A percentile compares a stretch with the other conserved stretches of the same genome.
These are phyloP conservation scores for Leptocoma aspasia DNA, from an alignment of 2,113 vertebrate genomes.

Conservation along the genomic window DNA sequence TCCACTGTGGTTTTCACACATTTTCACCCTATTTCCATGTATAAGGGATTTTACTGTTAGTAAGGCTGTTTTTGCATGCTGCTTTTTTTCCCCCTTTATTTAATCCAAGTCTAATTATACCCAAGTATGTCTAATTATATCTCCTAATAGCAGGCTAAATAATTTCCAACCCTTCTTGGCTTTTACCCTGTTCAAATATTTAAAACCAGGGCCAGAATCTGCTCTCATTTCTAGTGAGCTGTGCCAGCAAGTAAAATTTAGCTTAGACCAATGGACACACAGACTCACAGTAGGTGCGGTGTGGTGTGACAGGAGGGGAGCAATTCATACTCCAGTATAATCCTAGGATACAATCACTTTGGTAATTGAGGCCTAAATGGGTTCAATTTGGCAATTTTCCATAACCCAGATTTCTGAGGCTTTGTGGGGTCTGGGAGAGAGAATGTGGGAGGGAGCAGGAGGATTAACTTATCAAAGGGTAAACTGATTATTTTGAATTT, in stretches of 20 bases:
- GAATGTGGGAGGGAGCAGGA: background rate
- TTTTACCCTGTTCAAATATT: constrained; percentile 63
- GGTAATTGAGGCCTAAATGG: background rate
- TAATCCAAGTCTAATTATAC: constrained; percentile 57
- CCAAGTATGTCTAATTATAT: constrained; percentile 61
- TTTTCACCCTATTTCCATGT: background rate
- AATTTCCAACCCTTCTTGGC: constrained; percentile 61
- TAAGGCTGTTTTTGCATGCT: background rate
- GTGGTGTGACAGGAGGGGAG: background rate
- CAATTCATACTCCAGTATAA: background rate
- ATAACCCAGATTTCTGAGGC: background rate
- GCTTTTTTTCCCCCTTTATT: background rate
- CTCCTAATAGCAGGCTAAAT: constrained; percentile 57
- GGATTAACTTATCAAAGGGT: constrained; percentile 6
- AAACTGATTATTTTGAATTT: constrained; percentile 13
- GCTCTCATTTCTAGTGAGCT: constrained; percentile 13
- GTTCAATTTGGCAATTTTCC: background rate
- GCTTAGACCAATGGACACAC: background rate
- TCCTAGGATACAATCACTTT: background rate
- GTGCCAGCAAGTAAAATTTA: constrained; percentile 32
- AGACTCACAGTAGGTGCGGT: background rate
- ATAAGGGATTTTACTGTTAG: constrained; percentile 22
- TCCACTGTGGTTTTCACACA: constrained; percentile 21
- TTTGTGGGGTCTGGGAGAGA: background rate
- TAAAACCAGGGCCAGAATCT: constrained; percentile 37